Evolutionary conservation across 2,113 vertebrate genomes (phyloP), one percentile per base, ranked within the genome.

Genomic region (Periophthalmus modestus): DNA sequence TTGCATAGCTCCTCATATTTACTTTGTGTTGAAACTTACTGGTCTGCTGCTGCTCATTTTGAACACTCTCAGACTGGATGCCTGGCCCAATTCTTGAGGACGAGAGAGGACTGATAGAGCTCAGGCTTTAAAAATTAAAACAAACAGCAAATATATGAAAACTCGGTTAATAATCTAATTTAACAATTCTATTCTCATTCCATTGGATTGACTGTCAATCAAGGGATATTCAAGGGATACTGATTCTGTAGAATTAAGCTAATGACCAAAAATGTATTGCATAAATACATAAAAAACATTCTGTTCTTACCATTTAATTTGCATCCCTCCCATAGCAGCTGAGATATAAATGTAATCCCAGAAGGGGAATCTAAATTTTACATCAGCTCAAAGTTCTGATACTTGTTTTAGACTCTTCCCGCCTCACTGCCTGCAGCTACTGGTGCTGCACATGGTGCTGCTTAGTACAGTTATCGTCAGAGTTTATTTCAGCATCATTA

Each of bases 91-190:
- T 93, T 92, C 94, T 95, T 0, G 92, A 90, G 46, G 93, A 95
- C 57, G 95, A 93, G 18, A 94, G 78, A 1, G 97, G 96, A 82
- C 96, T 98, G 75, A 94, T 83, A 0, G 95, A 95, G 59, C 94
- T 93, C 69, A 98, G 92, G 83, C 96, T 97, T 85, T 2, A 68
- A 21, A 15, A 66, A 19, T 39, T 66, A 87, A n/a, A 69, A 78
- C 52, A 66, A 18, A 33, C 15, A 16, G 4, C 1, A 13, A 24
- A 58, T 58, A 7, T 11, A 59, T 59, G 55, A 10, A 57, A 58
- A 12, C 21, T 12, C 24, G 21, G 13, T 24, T 23, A 58, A 4
- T 19, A 54, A 58, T 14, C 24, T 23, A 10, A 11, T 24, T 24
- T 58, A 58, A 24, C 55, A 58, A 23, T 11, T 4, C 23, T 5